phyloP scores from a whole-genome alignment of 2,113 vertebrate species.

The Aegithalos caudatus region DNA sequence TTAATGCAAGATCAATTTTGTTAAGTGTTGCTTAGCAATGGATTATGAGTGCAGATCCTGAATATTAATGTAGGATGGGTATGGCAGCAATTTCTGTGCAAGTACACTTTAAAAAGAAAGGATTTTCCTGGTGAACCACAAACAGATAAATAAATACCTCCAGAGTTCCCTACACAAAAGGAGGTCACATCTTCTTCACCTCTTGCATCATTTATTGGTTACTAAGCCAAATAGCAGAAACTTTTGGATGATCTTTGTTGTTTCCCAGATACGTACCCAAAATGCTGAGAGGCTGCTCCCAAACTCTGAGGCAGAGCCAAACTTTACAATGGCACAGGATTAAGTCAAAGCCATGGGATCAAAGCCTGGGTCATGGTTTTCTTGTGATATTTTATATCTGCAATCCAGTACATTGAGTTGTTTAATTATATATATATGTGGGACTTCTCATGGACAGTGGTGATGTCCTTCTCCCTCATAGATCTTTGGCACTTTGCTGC shows the following conservation, averaged over 20 bases:
- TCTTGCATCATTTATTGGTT: not conserved
- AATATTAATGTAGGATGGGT: slow-evolving; percentile 36
- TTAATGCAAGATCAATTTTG: slow-evolving; percentile 68
- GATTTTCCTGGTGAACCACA: not conserved
- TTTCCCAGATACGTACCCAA: not conserved
- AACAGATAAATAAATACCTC: not conserved
- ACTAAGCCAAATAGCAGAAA: not conserved
- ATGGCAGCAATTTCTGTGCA: slow-evolving; percentile 4
- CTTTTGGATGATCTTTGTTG: not conserved
- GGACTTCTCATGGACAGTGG: not conserved
- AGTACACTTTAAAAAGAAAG: not conserved
- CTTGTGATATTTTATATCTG: not conserved
- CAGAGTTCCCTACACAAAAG: not conserved
- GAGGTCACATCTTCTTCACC: not conserved
- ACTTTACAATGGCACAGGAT: not conserved
- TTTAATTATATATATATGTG: not conserved
- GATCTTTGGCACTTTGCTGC: not conserved
- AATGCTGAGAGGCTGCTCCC: not conserved
- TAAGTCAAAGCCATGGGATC: not conserved
- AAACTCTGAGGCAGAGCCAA: not conserved
- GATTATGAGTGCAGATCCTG: slow-evolving; percentile 47
- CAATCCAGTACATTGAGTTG: not conserved
- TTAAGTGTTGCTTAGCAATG: slow-evolving; percentile 72
- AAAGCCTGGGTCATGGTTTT: not conserved
- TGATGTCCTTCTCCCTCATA: not conserved